phyloP scores from a whole-genome alignment of 2,113 vertebrate species.

The Sus scrofa region T2T-Sscrofa CM000827.6:74053501-74054000 shows the following conservation, averaged over 20 bases:
- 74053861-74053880: background rate
- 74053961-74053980: background rate
- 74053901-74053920: background rate
- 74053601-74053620: background rate
- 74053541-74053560: constrained; percentile 2
- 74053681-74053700: background rate
- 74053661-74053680: background rate
- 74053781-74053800: background rate
- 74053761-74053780: background rate
- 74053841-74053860: background rate
- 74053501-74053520: background rate
- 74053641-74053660: background rate
- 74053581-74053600: background rate
- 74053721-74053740: background rate
- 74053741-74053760: background rate
- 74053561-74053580: background rate
- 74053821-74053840: background rate
- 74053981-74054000: background rate
- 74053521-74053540: background rate
- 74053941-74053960: background rate
- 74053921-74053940: background rate
- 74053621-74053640: background rate
- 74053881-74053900: background rate
- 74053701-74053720: background rate
- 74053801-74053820: background rate